A percentile compares a stretch with the other conserved stretches of the same genome.
These are phyloP conservation scores for Kradibia gibbosae DNA, from an alignment of 1,140 invertebrate species.

Conservation along the genomic window DNA sequence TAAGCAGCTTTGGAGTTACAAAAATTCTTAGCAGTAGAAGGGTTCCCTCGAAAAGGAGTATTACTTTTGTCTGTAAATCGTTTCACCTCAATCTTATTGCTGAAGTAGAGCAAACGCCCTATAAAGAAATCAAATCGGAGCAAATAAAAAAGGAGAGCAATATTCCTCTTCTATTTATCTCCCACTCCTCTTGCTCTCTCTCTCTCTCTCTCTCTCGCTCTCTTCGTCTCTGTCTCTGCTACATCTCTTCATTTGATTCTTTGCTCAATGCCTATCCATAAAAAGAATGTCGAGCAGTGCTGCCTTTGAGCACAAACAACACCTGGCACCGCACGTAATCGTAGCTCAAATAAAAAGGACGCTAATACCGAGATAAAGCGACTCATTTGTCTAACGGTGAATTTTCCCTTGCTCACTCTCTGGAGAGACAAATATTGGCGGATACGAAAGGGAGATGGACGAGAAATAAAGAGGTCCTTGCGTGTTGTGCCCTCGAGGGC, in stretches of 20 bases:
- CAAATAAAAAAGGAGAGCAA: background rate
- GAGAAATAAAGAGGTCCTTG: constrained; percentile 43
- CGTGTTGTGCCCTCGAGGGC: constrained; percentile 57
- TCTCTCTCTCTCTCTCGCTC: constrained; percentile 8
- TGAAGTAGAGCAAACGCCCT: background rate
- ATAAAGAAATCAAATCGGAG: constrained; percentile 1
- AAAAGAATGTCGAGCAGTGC: constrained; percentile 54
- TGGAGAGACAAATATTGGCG: constrained; percentile 15
- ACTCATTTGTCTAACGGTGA: constrained; percentile 71
- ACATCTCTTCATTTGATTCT: background rate
- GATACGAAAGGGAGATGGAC: constrained; percentile 29
- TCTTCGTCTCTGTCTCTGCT: background rate
- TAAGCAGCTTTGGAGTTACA: background rate
- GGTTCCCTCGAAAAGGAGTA: constrained; percentile 58
- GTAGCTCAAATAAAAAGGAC: constrained; percentile 68
- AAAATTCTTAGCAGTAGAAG: constrained; percentile 18
- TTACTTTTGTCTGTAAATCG: constrained; percentile 63
- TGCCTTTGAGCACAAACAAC: background rate
- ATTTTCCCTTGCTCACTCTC: constrained; percentile 60
- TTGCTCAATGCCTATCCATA: background rate
- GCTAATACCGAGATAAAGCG: constrained; percentile 71
- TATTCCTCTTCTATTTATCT: too few relatives aligned
- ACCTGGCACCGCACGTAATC: constrained; percentile 60
- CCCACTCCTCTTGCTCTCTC: constrained; percentile 27
- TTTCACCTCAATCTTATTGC: constrained; percentile 67